Evolutionary conservation across 2,888 invertebrate genomes (phyloP).

Genomic region (Chironomus riparius): DNA sequence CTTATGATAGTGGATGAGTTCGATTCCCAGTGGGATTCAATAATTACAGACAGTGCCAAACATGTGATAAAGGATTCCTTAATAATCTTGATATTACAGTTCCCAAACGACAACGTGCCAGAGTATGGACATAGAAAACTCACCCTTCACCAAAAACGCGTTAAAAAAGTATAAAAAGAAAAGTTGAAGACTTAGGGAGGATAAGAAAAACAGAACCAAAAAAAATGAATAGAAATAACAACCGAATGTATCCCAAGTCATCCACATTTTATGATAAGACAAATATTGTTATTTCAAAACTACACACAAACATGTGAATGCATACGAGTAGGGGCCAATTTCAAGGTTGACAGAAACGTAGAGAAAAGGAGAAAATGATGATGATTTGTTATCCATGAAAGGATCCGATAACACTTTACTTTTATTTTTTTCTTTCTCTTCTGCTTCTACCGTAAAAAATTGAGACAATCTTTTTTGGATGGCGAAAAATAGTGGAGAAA

Average conservation of each 20-base stretch:
- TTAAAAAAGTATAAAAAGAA: too few relatives aligned
- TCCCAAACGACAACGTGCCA: too few relatives aligned
- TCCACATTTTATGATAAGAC: slow-evolving; percentile 8
- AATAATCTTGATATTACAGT: too few relatives aligned
- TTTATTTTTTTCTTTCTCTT: not conserved
- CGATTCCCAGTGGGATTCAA: too few relatives aligned
- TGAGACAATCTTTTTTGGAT: not conserved
- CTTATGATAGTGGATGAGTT: too few relatives aligned
- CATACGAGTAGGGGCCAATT: not conserved
- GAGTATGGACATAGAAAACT: too few relatives aligned
- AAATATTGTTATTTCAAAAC: not conserved
- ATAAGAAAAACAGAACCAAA: not conserved
- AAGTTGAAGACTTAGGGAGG: not conserved
- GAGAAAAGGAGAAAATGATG: not conserved
- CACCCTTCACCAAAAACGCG: too few relatives aligned
- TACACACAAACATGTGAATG: not conserved
- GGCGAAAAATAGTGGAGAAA: not conserved
- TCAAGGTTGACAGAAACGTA: slow-evolving; percentile 2
- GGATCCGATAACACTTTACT: slow-evolving; percentile 2
- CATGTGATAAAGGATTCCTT: too few relatives aligned
- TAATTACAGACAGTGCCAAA: too few relatives aligned
- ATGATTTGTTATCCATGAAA: slow-evolving; percentile 8
- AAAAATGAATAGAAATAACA: not conserved
- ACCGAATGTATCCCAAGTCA: not conserved
- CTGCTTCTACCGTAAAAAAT: not conserved